Evolutionary conservation across 2,797 vertebrate genomes (phyloP), one percentile per base, ranked within the genome.

Genomic region (Molossus molossus): DNA sequence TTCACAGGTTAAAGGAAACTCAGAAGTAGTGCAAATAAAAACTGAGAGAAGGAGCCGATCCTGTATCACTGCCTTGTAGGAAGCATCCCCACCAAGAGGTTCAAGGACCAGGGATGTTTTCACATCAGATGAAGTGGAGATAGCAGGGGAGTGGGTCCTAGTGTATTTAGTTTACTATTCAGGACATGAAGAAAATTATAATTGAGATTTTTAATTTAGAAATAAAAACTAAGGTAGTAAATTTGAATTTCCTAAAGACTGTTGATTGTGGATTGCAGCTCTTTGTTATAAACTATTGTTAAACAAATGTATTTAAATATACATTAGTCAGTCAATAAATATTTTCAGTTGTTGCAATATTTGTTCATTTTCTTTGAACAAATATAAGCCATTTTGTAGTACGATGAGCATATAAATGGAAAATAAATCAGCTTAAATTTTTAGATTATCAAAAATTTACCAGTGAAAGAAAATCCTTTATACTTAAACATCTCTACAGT

Each of bases 361-460:
- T 96, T 94, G 40, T 82, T 93, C 33, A 89, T 91, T 94, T 95
- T 87, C 53, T 81, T 69, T 95, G 45, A 94, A 90, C 57, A 89
- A 85, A 93, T 62, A 75, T 55, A 91, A 94, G 37, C 37, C 50
- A 69, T 76, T 86, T 40, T 82, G 18, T n/a, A 88, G 27, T 21
- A 85, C 50, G 67, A 81, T 57, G 29, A 69, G 69, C 14, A 84
- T 87, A 53, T 79, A 95, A 90, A 58, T 84, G 9, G 33, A 93
- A 94, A 90, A 50, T 84, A 62, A 95, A 91, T 83, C 45, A 79
- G 11, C 25, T 95, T 84, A 60, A 73, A 95, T 9, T 90, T 90
- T 87, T 70, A 85, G 37, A 69, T 90, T 92, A 94, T 76, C 21
- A 86, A 89, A 93, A 89, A 86, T 79, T 60, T 93, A 72, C 6